These are phyloP conservation scores for Clinocottus analis DNA, from an alignment of 2,113 vertebrate genomes.

Conservation along the genomic window DNA sequence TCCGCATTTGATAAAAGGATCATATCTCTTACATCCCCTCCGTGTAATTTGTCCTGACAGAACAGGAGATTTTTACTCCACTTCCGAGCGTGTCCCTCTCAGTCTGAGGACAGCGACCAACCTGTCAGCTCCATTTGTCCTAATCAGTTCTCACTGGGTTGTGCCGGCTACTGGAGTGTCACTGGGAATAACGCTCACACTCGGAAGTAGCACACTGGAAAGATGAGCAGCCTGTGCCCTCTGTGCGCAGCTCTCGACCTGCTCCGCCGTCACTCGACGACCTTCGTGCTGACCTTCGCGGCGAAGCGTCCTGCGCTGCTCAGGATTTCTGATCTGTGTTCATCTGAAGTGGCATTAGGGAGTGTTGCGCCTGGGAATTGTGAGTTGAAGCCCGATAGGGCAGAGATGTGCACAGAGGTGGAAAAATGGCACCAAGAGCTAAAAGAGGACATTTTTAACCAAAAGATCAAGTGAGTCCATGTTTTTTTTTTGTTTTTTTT, in stretches of 20 bases:
- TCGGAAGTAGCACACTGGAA: constrained; percentile 38
- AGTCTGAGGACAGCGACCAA: constrained; percentile 50
- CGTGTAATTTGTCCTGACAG: constrained; percentile 31
- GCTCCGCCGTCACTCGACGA: constrained; percentile 16
- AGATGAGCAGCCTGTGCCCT: constrained; percentile 17
- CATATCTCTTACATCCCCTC: not conserved
- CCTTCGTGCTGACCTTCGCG: constrained; percentile 40
- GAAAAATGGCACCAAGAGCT: not conserved
- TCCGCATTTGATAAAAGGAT: constrained; percentile 18
- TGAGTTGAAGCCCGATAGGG: constrained; percentile 1
- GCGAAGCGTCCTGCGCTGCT: not conserved
- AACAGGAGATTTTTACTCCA: constrained; percentile 47
- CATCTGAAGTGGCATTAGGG: constrained; percentile 29
- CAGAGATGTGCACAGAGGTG: not conserved
- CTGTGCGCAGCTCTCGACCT: not conserved
- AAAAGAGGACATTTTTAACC: not conserved
- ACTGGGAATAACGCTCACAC: constrained; percentile 70
- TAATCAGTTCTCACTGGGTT: constrained; percentile 73
- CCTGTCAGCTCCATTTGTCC: constrained; percentile 75
- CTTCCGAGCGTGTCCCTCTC: constrained; percentile 37
- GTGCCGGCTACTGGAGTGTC: constrained; percentile 63
- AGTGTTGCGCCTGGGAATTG: too few relatives aligned
- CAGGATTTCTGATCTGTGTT: constrained; percentile 9
- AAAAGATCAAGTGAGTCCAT: not conserved
- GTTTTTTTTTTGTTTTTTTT: not conserved